Conservation (phyloP, 1,140 invertebrate species). For the Chlorops oryzae region DNA sequence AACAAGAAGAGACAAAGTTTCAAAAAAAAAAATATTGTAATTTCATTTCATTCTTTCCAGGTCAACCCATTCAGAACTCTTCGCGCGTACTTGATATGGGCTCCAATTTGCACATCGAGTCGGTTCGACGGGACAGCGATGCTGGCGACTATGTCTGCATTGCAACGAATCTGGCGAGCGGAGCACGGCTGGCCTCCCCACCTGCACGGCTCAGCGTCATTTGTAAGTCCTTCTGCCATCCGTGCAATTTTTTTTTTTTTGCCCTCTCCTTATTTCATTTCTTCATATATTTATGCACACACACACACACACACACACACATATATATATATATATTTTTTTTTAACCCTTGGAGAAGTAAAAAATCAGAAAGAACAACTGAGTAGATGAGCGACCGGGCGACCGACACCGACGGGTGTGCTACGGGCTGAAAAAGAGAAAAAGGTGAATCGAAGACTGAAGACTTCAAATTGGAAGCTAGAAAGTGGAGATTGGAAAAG, state of each 20-base stretch:
- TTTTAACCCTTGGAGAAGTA: background rate
- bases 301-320: background rate
- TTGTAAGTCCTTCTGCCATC: conserved; percentile 29
- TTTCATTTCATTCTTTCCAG: conserved; percentile 21
- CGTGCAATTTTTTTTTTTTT: background rate
- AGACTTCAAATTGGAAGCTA: too few relatives aligned
- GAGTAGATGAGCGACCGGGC: too few relatives aligned
- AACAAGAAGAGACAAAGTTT: background rate
- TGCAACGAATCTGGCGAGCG: conserved; percentile 38
- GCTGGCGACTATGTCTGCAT: conserved; percentile 44
- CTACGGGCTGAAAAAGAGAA: too few relatives aligned
- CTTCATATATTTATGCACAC: background rate
- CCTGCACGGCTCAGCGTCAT: conserved; percentile 40
- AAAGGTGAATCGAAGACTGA: too few relatives aligned
- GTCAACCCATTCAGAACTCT: conserved; percentile 34
- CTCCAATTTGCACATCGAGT: conserved; percentile 41
- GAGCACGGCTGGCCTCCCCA: conserved; percentile 42
- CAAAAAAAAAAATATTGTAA: conserved; percentile 5
- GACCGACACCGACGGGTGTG: too few relatives aligned
- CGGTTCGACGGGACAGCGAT: conserved; percentile 33
- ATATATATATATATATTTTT: background rate
- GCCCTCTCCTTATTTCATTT: background rate
- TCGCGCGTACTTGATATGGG: conserved; percentile 35
- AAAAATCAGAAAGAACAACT: background rate
- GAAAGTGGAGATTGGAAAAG: too few relatives aligned